Evolutionary conservation across 2,888 invertebrate genomes (phyloP).

Genomic region (Schizotus pectinicornis): DNA sequence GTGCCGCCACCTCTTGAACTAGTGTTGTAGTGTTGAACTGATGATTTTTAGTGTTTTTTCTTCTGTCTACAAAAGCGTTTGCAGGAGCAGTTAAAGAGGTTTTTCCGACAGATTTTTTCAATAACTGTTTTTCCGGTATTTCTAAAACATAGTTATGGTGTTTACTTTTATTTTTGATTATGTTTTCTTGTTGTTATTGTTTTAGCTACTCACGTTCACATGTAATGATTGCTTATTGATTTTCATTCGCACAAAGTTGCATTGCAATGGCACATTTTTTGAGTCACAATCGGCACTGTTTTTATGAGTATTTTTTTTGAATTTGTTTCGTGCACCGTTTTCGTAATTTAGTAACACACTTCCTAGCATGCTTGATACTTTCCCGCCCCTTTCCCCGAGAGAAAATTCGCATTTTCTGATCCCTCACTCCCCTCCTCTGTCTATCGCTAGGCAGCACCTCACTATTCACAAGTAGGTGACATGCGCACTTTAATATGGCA

Average conservation of each 20-base stretch:
- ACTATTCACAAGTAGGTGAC: constrained; percentile 57
- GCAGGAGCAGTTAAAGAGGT: constrained; percentile 58
- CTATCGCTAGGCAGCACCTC: constrained; percentile 56
- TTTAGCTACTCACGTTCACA: constrained; percentile 73
- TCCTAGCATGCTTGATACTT: constrained; percentile 49
- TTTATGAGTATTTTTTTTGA: constrained; percentile 41
- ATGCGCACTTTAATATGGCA: constrained; percentile 60
- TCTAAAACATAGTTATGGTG: constrained; percentile 37
- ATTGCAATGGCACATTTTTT: constrained; percentile 61
- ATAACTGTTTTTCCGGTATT: constrained; percentile 46
- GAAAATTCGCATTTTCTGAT: constrained; percentile 1
- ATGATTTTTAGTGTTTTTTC: constrained; percentile 46
- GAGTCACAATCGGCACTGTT: constrained; percentile 58
- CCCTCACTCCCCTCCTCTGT: constrained; percentile 30
- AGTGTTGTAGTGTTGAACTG: constrained; percentile 20
- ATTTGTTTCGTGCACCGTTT: constrained; percentile 54
- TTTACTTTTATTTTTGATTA: constrained; percentile 47
- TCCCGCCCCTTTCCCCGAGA: background rate
- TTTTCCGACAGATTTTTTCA: constrained; percentile 51
- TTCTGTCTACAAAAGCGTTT: constrained; percentile 62
- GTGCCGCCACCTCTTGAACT: background rate
- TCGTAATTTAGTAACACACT: constrained; percentile 51
- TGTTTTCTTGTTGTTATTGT: constrained; percentile 54
- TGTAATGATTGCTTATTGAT: constrained; percentile 68
- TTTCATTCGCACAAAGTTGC: constrained; percentile 58